Evolutionary conservation across 2,797 vertebrate genomes (phyloP).

Genomic region (Notamacropus eugenii): DNA sequence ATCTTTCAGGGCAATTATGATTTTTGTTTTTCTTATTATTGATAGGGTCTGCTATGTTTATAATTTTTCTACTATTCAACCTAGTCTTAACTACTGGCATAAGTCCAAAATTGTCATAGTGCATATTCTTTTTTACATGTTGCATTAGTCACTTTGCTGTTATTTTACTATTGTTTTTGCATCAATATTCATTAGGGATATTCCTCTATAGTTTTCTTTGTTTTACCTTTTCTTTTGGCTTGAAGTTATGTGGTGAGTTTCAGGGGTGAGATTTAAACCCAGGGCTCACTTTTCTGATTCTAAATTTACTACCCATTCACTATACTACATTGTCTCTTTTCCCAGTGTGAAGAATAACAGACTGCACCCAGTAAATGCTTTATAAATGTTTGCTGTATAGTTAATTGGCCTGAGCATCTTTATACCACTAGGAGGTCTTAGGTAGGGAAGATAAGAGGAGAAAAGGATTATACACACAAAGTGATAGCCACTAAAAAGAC

Average conservation of each 20-base stretch:
- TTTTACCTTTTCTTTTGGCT: neutral
- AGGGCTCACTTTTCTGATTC: neutral
- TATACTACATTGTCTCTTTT: neutral
- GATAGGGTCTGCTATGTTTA: neutral
- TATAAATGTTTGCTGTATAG: neutral
- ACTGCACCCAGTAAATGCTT: neutral
- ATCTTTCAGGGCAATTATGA: neutral
- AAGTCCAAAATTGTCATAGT: neutral
- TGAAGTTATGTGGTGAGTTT: neutral
- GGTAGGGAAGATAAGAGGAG: neutral
- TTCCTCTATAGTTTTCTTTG: neutral
- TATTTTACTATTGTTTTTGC: neutral
- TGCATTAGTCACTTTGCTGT: neutral
- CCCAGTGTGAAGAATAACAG: neutral
- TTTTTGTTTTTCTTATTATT: neutral
- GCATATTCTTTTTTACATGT: neutral
- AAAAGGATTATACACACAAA: neutral
- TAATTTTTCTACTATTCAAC: neutral
- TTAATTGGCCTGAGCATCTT: neutral
- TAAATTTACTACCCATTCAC: neutral
- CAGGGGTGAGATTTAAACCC: neutral
- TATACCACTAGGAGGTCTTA: neutral
- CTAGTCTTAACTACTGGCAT: neutral
- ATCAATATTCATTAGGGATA: neutral
- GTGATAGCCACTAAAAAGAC: neutral